phyloP scores from a whole-genome alignment of 2,113 vertebrate species.

The Sphaerodactylus townsendi region DNA sequence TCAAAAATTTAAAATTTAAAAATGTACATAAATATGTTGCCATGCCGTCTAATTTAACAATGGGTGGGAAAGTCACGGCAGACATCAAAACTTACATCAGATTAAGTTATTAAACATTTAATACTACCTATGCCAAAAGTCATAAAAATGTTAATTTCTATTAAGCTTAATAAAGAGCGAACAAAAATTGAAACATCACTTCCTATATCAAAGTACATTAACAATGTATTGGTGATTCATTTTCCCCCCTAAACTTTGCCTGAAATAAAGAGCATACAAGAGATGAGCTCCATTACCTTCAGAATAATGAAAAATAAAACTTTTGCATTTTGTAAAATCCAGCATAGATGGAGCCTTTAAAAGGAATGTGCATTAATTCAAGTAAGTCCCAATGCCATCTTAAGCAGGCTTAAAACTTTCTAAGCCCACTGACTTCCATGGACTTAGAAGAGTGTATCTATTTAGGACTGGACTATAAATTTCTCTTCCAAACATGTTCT shows the following conservation, averaged over 20 bases:
- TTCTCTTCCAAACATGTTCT: too few relatives aligned
- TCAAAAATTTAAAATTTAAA: not conserved
- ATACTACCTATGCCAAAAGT: not conserved
- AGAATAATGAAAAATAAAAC: not conserved
- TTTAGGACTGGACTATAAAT: too few relatives aligned
- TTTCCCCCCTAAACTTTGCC: not conserved
- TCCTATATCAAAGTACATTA: not conserved
- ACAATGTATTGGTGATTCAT: not conserved
- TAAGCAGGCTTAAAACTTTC: too few relatives aligned
- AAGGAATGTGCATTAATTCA: too few relatives aligned
- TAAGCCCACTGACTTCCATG: too few relatives aligned
- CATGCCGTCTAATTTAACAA: constrained; percentile 11
- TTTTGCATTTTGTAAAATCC: not conserved
- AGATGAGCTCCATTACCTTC: not conserved
- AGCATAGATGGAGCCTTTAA: not conserved
- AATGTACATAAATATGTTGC: not conserved
- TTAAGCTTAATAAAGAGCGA: not conserved
- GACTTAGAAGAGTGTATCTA: too few relatives aligned
- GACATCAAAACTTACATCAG: not conserved
- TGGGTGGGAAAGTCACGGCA: not conserved
- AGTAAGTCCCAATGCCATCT: too few relatives aligned
- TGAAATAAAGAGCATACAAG: not conserved
- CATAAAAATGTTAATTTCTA: constrained; percentile 8
- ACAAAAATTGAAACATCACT: not conserved
- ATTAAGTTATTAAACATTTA: not conserved